phyloP scores from a whole-genome alignment of 2,113 vertebrate genomes.

The Pholis gunnellus region DNA sequence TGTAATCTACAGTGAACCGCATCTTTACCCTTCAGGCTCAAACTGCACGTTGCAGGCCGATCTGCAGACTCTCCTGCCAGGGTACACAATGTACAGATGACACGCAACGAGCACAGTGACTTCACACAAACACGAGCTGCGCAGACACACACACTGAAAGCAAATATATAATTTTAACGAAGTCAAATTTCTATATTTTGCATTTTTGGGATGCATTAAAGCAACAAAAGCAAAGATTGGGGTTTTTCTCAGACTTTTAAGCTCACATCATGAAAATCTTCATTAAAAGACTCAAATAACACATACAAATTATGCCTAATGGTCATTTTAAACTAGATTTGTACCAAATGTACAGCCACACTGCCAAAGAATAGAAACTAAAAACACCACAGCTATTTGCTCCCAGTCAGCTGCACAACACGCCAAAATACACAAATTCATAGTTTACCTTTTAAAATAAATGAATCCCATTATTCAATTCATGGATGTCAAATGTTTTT shows the following conservation, averaged over 20 bases:
- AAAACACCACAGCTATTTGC: not conserved
- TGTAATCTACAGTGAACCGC: rapidly evolving
- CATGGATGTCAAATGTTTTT: not conserved
- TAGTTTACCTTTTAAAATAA: not conserved
- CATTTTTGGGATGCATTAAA: not conserved
- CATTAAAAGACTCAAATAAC: not conserved
- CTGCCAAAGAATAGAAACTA: not conserved
- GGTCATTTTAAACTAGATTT: not conserved
- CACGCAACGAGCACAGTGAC: not conserved
- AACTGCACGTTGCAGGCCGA: not conserved
- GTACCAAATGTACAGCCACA: not conserved
- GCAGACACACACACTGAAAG: not conserved
- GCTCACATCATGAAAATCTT: not conserved
- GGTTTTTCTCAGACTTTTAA: not conserved
- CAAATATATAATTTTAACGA: not conserved
- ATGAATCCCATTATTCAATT: not conserved
- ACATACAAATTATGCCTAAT: not conserved
- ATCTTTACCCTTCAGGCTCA: rapidly evolving
- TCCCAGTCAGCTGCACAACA: not conserved
- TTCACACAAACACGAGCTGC: not conserved
- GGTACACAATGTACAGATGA: conserved; percentile 55
- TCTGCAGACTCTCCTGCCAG: not conserved
- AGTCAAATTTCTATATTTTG: not conserved
- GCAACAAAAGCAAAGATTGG: not conserved
- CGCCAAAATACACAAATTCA: not conserved